Evolutionary conservation across 2,113 vertebrate genomes (phyloP), one percentile per base, ranked within the genome.

Genomic region (Peromyscus californicus): DNA sequence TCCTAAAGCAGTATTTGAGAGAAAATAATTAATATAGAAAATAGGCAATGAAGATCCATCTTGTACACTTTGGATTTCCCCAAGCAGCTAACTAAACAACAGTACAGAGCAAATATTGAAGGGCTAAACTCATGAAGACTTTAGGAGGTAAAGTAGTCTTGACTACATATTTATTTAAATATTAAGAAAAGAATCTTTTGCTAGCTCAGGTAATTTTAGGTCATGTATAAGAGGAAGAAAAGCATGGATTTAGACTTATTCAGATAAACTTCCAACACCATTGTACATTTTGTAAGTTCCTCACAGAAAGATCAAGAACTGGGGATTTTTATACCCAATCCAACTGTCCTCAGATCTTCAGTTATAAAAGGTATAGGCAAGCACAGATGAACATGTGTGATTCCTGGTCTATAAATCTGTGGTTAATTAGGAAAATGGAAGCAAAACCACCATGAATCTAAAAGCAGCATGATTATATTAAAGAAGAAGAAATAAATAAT

Each of bases 401-500:
- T 88, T 94, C 80, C 39, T 93, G 87, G 57, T 74, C 54, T 90
- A 88, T 67, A 16, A 57, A 74, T 65, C 24, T 85, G 65, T 3
- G 70, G 5, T 19, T 63, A 78, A 93, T 93, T 80, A 87, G 45
- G 29, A 33, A 78, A 72, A 51, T 7, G 31, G 24, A 6, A 92
- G 39, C 13, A 72, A 90, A 78, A 95, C 65, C 11, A 78, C 59
- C 57, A 39, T 7, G 67, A 42, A 91, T 61, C 21, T 75, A 54
- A 89, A 91, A 89, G 61, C 29, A 92, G 3, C 72, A 31, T 69
- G 42, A 76, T 83, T 39, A 21, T 9, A 80, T 75, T 57, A 88
- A 94, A 93, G 15, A 96, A 93, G 15, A 96, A 65, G 61, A 72
- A 82, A 94, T 57, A 80, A 80, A 89, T 91, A 54, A 10, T 78